phyloP scores from a whole-genome alignment of 2,888 invertebrate species.

The Rhamphomyia laevipes region DNA sequence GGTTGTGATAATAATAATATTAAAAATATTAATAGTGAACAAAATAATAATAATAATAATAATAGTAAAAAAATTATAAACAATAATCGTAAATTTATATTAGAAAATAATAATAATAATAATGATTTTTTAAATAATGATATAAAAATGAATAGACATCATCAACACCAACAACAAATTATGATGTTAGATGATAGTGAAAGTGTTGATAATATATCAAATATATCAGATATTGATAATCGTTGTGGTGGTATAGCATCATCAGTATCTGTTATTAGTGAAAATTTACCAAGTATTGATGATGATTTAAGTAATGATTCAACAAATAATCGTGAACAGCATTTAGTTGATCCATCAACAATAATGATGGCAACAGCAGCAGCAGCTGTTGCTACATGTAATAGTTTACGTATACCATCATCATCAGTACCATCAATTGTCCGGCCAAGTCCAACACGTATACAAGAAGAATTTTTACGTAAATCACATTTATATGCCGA shows the following conservation, averaged over 20 bases:
- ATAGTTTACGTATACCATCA: constrained; percentile 21
- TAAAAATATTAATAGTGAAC: constrained; percentile 1
- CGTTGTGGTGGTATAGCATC: neutral
- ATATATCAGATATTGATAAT: constrained; percentile 10
- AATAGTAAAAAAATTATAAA: neutral
- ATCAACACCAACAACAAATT: neutral
- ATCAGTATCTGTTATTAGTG: neutral
- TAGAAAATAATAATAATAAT: neutral
- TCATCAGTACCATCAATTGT: constrained; percentile 16
- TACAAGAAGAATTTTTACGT: constrained; percentile 36
- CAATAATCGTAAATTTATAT: neutral
- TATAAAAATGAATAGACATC: too few relatives aligned
- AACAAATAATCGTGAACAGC: constrained; percentile 8
- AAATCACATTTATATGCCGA: constrained; percentile 38
- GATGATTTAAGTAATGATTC: constrained; percentile 13
- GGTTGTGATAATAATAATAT: constrained; percentile 11
- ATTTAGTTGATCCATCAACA: constrained; percentile 13
- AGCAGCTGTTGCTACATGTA: constrained; percentile 6
- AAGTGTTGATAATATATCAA: constrained; percentile 12
- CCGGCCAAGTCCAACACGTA: constrained; percentile 24
- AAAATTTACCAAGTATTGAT: constrained; percentile 6
- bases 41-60: constrained; percentile 1
- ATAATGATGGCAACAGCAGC: constrained; percentile 15
- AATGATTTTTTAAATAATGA: neutral
- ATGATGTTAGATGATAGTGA: constrained; percentile 11